Base-by-base conservation (phyloP, 2,797 vertebrate species). In the Coranthus polyacanthus region DNA sequence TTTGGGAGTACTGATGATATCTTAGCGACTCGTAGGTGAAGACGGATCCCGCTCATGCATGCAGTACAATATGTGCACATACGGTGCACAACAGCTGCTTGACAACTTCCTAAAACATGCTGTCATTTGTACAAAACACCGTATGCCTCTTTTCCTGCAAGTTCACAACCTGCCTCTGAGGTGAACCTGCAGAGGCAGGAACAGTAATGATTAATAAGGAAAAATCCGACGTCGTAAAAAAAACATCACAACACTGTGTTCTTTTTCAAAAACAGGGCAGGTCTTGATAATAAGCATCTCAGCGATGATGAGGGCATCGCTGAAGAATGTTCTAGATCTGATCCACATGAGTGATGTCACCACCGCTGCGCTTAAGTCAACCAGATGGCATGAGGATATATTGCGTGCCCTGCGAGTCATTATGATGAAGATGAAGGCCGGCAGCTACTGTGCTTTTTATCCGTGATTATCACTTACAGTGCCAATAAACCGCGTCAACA, bases 331-430 rank as follows among this genome's bases (percentile, higher is more conserved):
- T 82, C 85, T 76, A 68, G n/a, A 86, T 84, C 72, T 61, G 78
- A 81, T 83, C 79, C 84, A 82, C 74, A 45, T 51, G 78, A 80
- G 75, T 90, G 91, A 92, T 75, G 87, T 93, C 88, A 91, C 66
- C 69, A 10, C 53, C 5, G 49, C 83, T 50, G 61, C 57, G 43
- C 64, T 83, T 71, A 66, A 78, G 76, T 83, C 78, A 72, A 75
- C 71, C 87, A 90, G 79, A 89, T 86, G 91, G 83, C 79, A 85
- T 50, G 68, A 68, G 67, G 72, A 72, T 68, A 45, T 53, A 68
- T 12, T 3, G 56, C 11, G 56, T 39, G 53, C 68, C 81, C 76
- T 75, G 82, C 70, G 64, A 74, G 74, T 21, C 45, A 44, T 72
- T 69, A 44, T 5, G 54, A 56, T 15, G 24, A 42, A 49, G 52